These are phyloP conservation scores for Hymenopus coronatus DNA, from an alignment of 2,888 invertebrate genomes.

Conservation along the genomic window DNA sequence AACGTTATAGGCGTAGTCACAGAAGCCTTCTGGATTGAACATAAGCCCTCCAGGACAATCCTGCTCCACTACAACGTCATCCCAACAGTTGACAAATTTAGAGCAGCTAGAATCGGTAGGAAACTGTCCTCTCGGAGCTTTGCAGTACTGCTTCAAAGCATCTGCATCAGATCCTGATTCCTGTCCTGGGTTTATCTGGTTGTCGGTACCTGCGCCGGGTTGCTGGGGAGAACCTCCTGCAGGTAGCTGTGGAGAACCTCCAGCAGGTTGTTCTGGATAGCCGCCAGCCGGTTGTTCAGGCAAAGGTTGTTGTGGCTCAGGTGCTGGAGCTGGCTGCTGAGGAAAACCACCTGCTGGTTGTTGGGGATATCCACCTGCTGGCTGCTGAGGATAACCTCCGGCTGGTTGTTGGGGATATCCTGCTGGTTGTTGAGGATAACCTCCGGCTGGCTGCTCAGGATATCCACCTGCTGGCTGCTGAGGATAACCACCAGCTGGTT, in stretches of 20 bases:
- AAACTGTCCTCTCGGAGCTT: slow-evolving; percentile 57
- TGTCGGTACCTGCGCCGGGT: background rate
- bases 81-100: slow-evolving; percentile 70
- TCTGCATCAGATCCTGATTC: background rate
- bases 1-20: slow-evolving; percentile 64
- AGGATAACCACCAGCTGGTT: slow-evolving; percentile 17
- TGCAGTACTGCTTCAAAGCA: slow-evolving; percentile 27
- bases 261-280: slow-evolving; percentile 2
- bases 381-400: slow-evolving; percentile 19
- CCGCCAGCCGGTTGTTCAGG: slow-evolving; percentile 14
- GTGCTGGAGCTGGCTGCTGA: background rate
- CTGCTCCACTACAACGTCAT: slow-evolving; percentile 63
- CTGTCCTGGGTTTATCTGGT: background rate
- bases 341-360: background rate
- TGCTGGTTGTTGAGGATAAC: slow-evolving; percentile 27
- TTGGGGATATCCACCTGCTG: background rate
- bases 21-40: slow-evolving; percentile 59
- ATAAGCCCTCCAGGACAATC: slow-evolving; percentile 61
- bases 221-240: background rate
- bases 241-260: background rate
- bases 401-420: slow-evolving; percentile 27
- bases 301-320: background rate
- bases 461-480: slow-evolving; percentile 23
- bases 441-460: slow-evolving; percentile 27
- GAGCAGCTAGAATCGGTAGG: slow-evolving; percentile 58